These are phyloP conservation scores for Lacerta bilineata DNA, from an alignment of 2,797 vertebrate genomes.

Conservation along the genomic window DNA sequence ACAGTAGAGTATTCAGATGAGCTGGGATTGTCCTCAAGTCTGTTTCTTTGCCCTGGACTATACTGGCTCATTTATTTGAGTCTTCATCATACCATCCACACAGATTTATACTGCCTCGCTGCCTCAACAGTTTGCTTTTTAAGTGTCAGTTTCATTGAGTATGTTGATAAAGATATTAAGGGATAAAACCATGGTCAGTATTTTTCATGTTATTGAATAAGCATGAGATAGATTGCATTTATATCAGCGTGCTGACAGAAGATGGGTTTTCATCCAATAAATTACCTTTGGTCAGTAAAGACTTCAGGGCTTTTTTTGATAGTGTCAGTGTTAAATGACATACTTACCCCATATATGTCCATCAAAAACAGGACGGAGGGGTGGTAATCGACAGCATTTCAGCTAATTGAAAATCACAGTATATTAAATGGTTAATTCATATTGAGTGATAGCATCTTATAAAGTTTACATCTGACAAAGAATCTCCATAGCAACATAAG, in stretches of 20 bases:
- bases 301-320: slow-evolving; percentile 21
- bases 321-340: slow-evolving; percentile 12
- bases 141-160: slow-evolving; percentile 20
- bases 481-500: slow-evolving; percentile 38
- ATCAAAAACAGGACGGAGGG: slow-evolving; percentile 27
- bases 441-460: slow-evolving; percentile 28
- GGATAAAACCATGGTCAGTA: neutral
- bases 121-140: neutral
- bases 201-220: slow-evolving; percentile 13
- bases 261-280: neutral
- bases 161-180: slow-evolving; percentile 41
- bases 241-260: too few relatives aligned
- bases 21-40: neutral
- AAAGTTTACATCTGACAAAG: slow-evolving; percentile 51
- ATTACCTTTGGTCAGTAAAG: neutral
- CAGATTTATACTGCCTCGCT: slow-evolving; percentile 1
- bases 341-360: slow-evolving; percentile 12
- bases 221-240: neutral
- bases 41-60: neutral
- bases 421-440: slow-evolving; percentile 51
- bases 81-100: neutral
- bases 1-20: neutral
- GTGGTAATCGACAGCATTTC: slow-evolving; percentile 16
- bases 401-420: slow-evolving; percentile 47
- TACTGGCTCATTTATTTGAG: neutral